Percentiles rank a stretch among this genome's conserved stretches.
Conservation (phyloP, 1,140 invertebrate genomes). For the Musca vetustissima region DNA sequence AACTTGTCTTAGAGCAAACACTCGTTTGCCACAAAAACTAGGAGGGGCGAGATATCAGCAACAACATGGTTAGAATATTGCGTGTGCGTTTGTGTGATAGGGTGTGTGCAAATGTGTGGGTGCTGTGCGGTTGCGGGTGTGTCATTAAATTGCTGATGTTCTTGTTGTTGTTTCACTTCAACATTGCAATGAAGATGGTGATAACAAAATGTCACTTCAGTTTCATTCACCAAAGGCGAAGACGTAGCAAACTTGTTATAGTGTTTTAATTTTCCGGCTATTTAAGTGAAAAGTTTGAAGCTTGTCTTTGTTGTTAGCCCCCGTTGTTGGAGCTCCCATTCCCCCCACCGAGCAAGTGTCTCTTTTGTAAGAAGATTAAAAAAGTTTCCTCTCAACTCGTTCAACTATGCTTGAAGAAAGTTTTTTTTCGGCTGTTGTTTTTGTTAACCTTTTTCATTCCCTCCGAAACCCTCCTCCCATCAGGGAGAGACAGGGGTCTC, state of each 20-base stretch:
- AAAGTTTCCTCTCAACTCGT: conserved; percentile 13
- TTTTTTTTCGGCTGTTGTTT: too few species aligned
- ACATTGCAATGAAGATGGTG: not conserved
- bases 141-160: conserved; percentile 13
- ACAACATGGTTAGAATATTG: too few species aligned
- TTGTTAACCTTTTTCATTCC: not conserved
- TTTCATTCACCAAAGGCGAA: not conserved
- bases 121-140: too few species aligned
- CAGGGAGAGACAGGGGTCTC: too few species aligned
- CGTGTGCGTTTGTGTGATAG: too few species aligned
- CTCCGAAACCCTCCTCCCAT: too few species aligned
- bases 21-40: too few species aligned
- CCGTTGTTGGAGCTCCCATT: too few species aligned
- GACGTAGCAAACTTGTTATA: conserved; percentile 6
- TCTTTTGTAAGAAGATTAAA: conserved; percentile 22
- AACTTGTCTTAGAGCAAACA: too few species aligned
- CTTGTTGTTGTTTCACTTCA: not conserved
- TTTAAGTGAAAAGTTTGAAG: conserved; percentile 23
- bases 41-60: too few species aligned
- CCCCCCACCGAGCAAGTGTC: too few species aligned
- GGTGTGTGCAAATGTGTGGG: too few species aligned
- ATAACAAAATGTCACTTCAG: conserved; percentile 14
- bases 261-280: conserved; percentile 23
- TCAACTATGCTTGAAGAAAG: not conserved
- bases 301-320: not conserved